Percentiles rank a stretch among this genome's conserved stretches.
These are phyloP conservation scores for Hyalella azteca DNA, from an alignment of 2,888 invertebrate species.

Conservation along the genomic window DNA sequence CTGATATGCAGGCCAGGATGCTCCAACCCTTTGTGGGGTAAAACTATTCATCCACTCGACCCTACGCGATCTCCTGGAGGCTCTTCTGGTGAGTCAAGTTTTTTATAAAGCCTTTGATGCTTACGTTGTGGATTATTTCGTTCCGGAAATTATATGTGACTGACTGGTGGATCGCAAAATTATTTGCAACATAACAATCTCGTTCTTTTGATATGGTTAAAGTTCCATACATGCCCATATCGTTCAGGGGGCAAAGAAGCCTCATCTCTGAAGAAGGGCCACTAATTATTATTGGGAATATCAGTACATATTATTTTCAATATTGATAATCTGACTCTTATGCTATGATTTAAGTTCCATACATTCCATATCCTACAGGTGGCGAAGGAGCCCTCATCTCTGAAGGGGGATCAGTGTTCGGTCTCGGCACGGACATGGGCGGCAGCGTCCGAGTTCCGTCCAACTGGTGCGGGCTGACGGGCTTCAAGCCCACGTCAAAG, in stretches of 20 bases:
- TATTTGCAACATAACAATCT: too few species aligned
- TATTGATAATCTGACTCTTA: too few species aligned
- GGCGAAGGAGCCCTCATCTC: conserved; percentile 65
- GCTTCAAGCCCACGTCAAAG: conserved; percentile 64
- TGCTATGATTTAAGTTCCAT: neutral
- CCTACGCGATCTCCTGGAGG: conserved; percentile 63
- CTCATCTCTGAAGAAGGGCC: too few species aligned
- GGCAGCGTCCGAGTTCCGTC: conserved; percentile 66
- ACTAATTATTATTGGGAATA: too few species aligned
- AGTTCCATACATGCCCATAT: neutral
- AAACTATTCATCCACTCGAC: conserved; percentile 64
- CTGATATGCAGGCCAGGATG: conserved; percentile 3
- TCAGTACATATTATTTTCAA: too few species aligned
- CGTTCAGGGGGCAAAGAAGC: too few species aligned
- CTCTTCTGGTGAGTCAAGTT: conserved; percentile 62
- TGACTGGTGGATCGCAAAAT: too few species aligned
- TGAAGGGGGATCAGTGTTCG: conserved; percentile 64
- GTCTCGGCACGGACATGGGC: conserved; percentile 65
- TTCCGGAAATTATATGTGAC: too few species aligned
- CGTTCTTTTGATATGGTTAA: too few species aligned
- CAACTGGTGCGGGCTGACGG: conserved; percentile 65
- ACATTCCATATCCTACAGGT: conserved; percentile 55
- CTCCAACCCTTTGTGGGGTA: conserved; percentile 64
- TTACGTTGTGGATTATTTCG: too few species aligned
- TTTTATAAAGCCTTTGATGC: too few species aligned